phyloP scores from a whole-genome alignment of 2,888 invertebrate species.

The Pollenia labialis region DNA sequence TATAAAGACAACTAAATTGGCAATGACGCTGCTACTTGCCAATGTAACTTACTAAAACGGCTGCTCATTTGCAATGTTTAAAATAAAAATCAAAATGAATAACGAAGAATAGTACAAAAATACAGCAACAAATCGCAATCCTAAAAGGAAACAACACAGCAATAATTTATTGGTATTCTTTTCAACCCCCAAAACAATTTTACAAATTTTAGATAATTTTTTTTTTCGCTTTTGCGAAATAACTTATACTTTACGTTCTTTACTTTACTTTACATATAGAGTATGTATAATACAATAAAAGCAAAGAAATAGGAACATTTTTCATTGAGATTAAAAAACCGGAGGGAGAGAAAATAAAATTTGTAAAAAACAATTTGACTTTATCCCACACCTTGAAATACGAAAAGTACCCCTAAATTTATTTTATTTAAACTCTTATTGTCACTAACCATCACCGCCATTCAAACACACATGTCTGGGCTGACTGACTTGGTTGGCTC shows the following conservation, averaged over 20 bases:
- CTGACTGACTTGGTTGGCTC: neutral
- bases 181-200: slow-evolving; percentile 60
- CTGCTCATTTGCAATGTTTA: slow-evolving; percentile 56
- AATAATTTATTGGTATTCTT: slow-evolving; percentile 53
- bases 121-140: slow-evolving; percentile 7
- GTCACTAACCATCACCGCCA: slow-evolving; percentile 16
- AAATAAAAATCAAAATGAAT: slow-evolving; percentile 4
- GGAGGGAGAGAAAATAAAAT: slow-evolving; percentile 3
- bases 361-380: slow-evolving; percentile 43
- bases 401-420: slow-evolving; percentile 41
- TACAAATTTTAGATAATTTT: slow-evolving; percentile 47
- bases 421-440: slow-evolving; percentile 22
- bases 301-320: neutral
- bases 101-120: slow-evolving; percentile 11
- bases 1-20: slow-evolving; percentile 16
- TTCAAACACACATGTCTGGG: slow-evolving; percentile 3
- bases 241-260: neutral
- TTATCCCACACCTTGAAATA: slow-evolving; percentile 15
- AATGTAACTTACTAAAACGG: slow-evolving; percentile 40
- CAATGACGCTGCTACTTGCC: slow-evolving; percentile 1
- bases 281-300: slow-evolving; percentile 2
- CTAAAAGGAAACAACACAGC: slow-evolving; percentile 29
- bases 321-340: slow-evolving; percentile 15
- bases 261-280: slow-evolving; percentile 2
- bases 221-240: slow-evolving; percentile 14